phyloP scores from a whole-genome alignment of 2,797 vertebrate genomes.

The Pangasius krempfi region DNA sequence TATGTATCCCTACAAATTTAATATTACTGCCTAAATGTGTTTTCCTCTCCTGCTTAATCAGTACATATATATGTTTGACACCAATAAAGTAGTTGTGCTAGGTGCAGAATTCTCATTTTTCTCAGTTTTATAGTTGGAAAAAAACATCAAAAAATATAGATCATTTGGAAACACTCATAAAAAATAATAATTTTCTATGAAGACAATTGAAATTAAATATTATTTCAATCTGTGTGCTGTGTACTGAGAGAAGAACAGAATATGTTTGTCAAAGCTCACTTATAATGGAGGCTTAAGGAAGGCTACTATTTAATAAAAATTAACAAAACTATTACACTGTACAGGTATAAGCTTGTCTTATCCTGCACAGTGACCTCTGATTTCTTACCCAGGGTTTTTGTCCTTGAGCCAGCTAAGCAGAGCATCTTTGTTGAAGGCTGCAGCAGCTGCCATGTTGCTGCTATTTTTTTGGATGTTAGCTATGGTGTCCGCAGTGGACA shows the following conservation, averaged over 20 bases:
- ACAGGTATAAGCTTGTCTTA: not conserved
- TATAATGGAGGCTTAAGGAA: not conserved
- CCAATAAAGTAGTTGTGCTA: not conserved
- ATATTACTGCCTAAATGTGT: not conserved
- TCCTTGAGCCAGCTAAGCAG: conserved; percentile 98
- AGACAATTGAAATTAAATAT: not conserved
- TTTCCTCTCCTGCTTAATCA: not conserved
- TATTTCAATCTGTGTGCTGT: not conserved
- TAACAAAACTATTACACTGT: not conserved
- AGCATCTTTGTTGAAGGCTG: conserved; percentile 98
- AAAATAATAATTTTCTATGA: not conserved
- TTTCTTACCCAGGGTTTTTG: conserved; percentile 88
- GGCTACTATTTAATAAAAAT: not conserved
- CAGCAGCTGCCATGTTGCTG: conserved; percentile 94
- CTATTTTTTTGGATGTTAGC: conserved; percentile 98
- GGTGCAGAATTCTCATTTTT: not conserved
- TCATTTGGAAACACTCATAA: not conserved
- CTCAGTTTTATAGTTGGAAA: not conserved
- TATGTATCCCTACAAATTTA: not conserved
- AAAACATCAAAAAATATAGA: not conserved
- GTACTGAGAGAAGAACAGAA: not conserved
- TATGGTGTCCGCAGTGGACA: conserved; percentile 93
- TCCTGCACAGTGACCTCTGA: not conserved
- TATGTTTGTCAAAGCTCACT: not conserved
- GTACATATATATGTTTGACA: not conserved